Base-by-base conservation (phyloP, 2,797 vertebrate genomes). In the Psittacula echo region DNA sequence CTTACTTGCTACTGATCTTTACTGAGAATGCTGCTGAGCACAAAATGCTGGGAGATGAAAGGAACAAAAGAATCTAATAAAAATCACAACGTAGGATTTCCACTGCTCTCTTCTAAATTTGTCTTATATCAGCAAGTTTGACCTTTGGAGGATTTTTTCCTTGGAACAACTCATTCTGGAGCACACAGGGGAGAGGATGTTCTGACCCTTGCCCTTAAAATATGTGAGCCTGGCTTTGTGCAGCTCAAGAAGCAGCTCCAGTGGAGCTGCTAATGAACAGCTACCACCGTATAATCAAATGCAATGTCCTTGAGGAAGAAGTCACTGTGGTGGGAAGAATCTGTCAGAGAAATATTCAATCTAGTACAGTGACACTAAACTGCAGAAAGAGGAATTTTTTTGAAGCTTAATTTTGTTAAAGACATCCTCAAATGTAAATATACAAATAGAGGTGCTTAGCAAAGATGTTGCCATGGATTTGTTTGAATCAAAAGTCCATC, bases 121-220 rank as follows among this genome's bases (percentile, higher is more conserved):
- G 29, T 65, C 37, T 86, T 66, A 39, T 77, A 74, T 65, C 92
- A 94, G 80, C 78, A 93, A 83, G 29, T 61, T 89, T 95, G 90
- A 90, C 86, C 90, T 92, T 95, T 61, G 56, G 67, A 89, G 44
- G 53, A 79, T 60, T 81, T 32, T 60, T 95, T 95, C 93, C 86
- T 94, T 94, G 78, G 92, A 95, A 97, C 89, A 94, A 41, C 32
- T 94, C 0, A 17, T 96, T 87, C 93, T 80, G 86, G 34, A 92
- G 90, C 90, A 67, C 89, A 80, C n/a, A 71, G 75, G 84, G 90
- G 88, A 95, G 68, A 96, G 78, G 93, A 90, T 90, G 95, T 95
- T 96, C 94, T 95, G 90, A 94, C 77, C 84, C 48, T 94, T 94
- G 90, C 89, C 96, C 90, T 65, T 48, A 77, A 95, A 90, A 51